Evolutionary conservation across 2,113 vertebrate species (phyloP), one percentile per base, ranked within the genome.

Genomic region (Forbesichthys agassizii): DNA sequence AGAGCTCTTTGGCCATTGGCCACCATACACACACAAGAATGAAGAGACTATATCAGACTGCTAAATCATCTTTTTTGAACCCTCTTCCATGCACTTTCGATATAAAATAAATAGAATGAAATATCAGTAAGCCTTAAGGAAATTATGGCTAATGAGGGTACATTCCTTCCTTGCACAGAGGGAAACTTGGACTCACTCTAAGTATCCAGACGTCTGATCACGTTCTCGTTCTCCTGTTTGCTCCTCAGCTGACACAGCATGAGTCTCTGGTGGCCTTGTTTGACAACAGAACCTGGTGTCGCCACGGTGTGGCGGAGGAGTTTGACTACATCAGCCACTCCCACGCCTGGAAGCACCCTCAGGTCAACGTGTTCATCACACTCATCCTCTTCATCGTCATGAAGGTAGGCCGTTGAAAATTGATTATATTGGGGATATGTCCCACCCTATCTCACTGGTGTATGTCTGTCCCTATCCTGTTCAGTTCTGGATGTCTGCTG

Each of bases 401-500:
- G 98, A 99, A 99, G 95, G 97, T 98, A 64, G 69, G 71, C n/a
- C 9, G 20, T 1, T 0, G 10, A 16, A 10, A 33, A 33, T 33
- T 10, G 11, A 5, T 33, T 12, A 7, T 13, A 57, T 33, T 14
- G 9, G 16, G 8, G 0, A 16, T 64, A 33, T 53, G 52, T 54
- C 52, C 52, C 6, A 33, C 53, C 48, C 16, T 13, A 9, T 33
- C 27, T 48, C 48, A 33, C 12, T 52, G 4, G 27, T 33, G 46
- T 66, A 8, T 62, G 46, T 72, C 68, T 57, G 36, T 47, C 9
- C 11, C 33, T 36, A 20, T 75, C 47, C 20, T 33, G 20, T 47
- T 68, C 77, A 99, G 98, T 99, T 99, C 91, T 99, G 98, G 97
- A 99, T 99, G 98, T 99, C 97, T 0, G 98, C 98, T 3, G 90